A percentile compares a stretch with the other conserved stretches of the same genome.
Evolutionary conservation across 2,113 vertebrate genomes (phyloP).

Genomic region (Onychorhynchus coronatus): DNA sequence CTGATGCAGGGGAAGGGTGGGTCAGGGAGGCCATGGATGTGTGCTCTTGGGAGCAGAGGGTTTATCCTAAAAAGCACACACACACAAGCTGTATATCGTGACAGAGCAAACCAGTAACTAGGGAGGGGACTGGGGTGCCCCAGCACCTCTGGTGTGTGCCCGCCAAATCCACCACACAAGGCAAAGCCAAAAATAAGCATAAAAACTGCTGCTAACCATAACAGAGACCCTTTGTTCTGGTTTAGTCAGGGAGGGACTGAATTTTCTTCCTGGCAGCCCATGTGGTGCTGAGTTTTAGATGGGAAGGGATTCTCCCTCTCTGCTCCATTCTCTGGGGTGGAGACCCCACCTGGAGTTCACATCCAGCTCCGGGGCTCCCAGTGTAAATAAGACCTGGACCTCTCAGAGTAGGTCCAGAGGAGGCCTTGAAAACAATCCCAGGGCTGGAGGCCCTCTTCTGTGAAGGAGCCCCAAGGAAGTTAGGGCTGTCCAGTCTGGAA

Average conservation of each 20-base stretch:
- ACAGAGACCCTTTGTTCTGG: not conserved
- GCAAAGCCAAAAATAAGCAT: not conserved
- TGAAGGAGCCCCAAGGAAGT: not conserved
- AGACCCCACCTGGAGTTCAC: not conserved
- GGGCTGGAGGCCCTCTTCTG: not conserved
- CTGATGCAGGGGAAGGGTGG: not conserved
- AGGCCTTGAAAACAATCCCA: too few species aligned
- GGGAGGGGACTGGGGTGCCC: not conserved
- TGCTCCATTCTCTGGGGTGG: not conserved
- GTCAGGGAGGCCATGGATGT: too few species aligned
- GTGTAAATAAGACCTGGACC: not conserved
- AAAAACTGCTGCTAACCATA: not conserved
- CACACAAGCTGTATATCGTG: not conserved
- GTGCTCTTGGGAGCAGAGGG: not conserved
- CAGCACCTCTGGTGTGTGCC: too few species aligned
- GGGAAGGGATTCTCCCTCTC: not conserved
- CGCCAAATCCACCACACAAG: too few species aligned
- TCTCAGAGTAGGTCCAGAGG: not conserved
- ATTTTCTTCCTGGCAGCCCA: not conserved
- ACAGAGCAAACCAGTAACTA: not conserved
- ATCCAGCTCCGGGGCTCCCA: not conserved
- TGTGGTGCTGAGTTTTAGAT: not conserved
- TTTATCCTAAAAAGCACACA: not conserved
- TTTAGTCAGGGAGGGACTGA: not conserved
- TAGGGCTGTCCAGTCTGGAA: not conserved